Percentiles rank a stretch among this genome's conserved stretches.
Evolutionary conservation across 2,888 invertebrate species (phyloP).

Genomic region (Erebia aethiops): DNA sequence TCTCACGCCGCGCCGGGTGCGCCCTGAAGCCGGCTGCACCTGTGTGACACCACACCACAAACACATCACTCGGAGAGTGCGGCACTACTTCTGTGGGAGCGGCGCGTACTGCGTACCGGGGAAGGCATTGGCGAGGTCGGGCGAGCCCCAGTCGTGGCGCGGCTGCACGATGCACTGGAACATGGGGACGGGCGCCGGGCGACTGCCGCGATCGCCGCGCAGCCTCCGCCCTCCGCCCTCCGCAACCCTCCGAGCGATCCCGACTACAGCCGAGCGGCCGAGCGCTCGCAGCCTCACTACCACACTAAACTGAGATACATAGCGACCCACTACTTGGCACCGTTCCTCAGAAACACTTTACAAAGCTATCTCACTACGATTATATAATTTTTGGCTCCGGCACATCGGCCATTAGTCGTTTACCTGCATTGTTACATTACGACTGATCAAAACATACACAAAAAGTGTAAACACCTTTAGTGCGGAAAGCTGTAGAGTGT

Average conservation of each 20-base stretch:
- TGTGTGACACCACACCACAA: too few species aligned
- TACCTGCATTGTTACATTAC: too few species aligned
- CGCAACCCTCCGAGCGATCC: not conserved
- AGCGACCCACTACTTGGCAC: not conserved
- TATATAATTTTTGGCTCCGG: not conserved
- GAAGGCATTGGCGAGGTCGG: conserved; percentile 88
- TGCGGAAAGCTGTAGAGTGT: too few species aligned
- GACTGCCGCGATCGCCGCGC: conserved; percentile 46
- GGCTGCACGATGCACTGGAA: conserved; percentile 93
- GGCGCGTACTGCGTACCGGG: conserved; percentile 85
- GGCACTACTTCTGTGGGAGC: not conserved
- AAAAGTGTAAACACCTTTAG: too few species aligned
- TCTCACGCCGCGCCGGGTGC: too few species aligned
- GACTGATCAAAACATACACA: too few species aligned
- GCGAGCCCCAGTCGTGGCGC: conserved; percentile 88
- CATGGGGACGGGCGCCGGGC: conserved; percentile 76
- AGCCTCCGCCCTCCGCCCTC: not conserved
- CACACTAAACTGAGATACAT: not conserved
- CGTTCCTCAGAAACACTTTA: not conserved
- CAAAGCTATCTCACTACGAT: not conserved
- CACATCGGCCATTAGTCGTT: not conserved
- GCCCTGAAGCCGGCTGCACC: too few species aligned
- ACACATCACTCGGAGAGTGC: conserved; percentile 32
- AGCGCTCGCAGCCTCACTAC: not conserved
- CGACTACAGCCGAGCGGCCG: not conserved